A percentile compares a stretch with the other conserved stretches of the same genome.
Evolutionary conservation across 2,797 vertebrate genomes (phyloP).

Genomic region (Bradypodion ventrale): DNA sequence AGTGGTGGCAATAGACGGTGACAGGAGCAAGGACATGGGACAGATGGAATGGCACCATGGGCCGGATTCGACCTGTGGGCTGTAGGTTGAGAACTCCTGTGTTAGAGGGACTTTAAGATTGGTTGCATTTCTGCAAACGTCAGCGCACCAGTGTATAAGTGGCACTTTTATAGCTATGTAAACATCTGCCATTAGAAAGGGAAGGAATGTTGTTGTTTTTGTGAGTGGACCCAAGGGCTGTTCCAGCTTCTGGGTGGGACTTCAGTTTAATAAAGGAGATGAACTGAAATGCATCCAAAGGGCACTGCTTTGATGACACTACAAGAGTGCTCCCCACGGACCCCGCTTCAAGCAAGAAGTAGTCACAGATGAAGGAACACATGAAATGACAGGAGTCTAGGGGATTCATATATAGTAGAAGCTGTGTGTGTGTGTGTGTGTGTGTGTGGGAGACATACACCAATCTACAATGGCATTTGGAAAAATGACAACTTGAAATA

Average conservation of each 20-base stretch:
- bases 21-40: too few relatives aligned
- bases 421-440: too few relatives aligned
- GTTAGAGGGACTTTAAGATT: background rate
- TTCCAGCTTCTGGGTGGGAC: background rate
- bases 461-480: too few relatives aligned
- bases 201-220: background rate
- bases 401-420: background rate
- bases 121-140: background rate
- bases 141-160: background rate
- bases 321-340: background rate
- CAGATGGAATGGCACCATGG: too few relatives aligned
- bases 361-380: background rate
- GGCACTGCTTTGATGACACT: background rate
- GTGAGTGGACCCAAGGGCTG: too few relatives aligned
- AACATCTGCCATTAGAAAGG: background rate
- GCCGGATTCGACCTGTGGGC: too few relatives aligned
- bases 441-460: too few relatives aligned
- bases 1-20: too few relatives aligned
- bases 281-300: background rate
- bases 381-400: background rate
- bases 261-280: background rate
- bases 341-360: background rate
- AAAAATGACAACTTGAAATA: too few relatives aligned
- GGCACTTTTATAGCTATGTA: background rate
- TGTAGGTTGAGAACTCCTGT: too few relatives aligned